Conservation (phyloP, 2,888 invertebrate species). For the Vesta saturnalis region DNA sequence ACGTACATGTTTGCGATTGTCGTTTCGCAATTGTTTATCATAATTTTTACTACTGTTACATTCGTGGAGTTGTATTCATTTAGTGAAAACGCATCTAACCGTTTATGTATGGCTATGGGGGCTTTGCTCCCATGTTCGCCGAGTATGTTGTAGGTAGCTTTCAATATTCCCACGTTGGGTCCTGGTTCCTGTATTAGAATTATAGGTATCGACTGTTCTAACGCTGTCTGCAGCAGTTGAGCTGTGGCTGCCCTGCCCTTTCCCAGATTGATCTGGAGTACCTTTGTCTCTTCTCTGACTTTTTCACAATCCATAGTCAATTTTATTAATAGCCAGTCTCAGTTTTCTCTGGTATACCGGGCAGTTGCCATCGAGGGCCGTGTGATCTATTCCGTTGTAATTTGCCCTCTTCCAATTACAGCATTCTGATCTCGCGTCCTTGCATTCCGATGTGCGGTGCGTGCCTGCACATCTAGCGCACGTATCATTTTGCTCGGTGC, state of each 20-base stretch:
- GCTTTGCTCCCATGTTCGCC: neutral
- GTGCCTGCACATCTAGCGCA: no score
- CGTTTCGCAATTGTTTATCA: no score
- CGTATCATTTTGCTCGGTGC: no score
- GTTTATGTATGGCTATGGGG: neutral
- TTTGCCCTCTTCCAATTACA: no score
- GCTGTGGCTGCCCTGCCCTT: neutral
- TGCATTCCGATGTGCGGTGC: no score
- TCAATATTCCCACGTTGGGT: neutral
- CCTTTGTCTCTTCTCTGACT: no score
- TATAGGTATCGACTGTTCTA: neutral
- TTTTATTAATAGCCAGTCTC: neutral
- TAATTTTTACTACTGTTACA: no score
- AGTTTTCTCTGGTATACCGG: no score
- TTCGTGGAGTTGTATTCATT: no score
- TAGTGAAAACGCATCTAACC: neutral
- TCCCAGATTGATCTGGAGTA: neutral
- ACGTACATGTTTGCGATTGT: neutral
- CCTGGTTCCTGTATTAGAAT: neutral
- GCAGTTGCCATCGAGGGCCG: no score
- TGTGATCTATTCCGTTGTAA: no score
- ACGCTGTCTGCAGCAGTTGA: neutral
- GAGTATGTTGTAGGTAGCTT: neutral
- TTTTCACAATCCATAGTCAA: neutral
- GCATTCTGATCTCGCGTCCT: no score